Conservation (phyloP, 2,888 invertebrate species). For the Andrena chrysosceles region DNA sequence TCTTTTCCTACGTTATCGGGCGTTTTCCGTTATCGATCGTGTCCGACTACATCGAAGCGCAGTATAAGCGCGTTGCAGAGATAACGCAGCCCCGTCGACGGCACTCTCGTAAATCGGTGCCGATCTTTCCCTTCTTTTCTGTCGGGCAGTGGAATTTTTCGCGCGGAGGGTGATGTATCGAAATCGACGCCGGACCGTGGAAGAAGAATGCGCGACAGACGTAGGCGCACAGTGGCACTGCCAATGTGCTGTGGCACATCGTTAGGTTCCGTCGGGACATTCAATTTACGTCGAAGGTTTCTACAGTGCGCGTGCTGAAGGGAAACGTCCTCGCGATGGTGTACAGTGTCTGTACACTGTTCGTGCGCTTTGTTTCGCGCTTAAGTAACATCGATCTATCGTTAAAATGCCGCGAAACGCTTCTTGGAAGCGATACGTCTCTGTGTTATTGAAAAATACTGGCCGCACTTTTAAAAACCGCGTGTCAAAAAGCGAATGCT, state of each 20-base stretch:
- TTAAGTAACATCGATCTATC: neutral
- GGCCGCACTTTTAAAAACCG: neutral
- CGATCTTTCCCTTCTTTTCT: conserved; percentile 8
- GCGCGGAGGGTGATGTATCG: neutral
- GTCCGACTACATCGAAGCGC: neutral
- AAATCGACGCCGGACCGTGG: neutral
- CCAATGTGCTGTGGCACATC: conserved; percentile 35
- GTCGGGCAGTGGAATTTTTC: conserved; percentile 13
- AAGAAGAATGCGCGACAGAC: neutral
- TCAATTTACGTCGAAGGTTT: no score
- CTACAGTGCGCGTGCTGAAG: neutral
- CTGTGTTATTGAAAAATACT: neutral
- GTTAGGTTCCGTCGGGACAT: neutral
- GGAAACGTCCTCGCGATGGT: conserved; percentile 1
- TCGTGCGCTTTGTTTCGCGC: conserved; percentile 1
- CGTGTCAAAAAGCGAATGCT: neutral
- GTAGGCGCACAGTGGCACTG: neutral
- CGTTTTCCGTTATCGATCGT: neutral
- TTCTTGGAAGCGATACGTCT: neutral
- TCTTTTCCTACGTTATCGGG: neutral
- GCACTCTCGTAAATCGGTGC: neutral
- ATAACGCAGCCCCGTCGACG: conserved; percentile 3
- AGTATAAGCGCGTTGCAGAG: conserved; percentile 39
- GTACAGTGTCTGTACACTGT: neutral
- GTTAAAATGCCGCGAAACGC: conserved; percentile 2